Evolutionary conservation across 2,888 invertebrate species (phyloP), one percentile per base, ranked within the genome.

Genomic region (Drosophila mulleri): DNA sequence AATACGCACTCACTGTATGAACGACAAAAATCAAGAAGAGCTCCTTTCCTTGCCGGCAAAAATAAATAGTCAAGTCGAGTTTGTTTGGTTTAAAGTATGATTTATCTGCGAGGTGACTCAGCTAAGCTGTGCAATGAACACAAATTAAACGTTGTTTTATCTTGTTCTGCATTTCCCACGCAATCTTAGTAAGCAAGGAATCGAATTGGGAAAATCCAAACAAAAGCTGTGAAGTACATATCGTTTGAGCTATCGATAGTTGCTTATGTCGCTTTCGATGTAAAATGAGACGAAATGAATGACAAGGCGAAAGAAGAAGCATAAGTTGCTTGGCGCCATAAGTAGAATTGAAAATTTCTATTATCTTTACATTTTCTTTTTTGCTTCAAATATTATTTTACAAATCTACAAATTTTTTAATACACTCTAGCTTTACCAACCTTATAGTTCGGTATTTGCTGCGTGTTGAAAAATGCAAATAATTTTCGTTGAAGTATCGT

Each of bases 71-170:
- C 2, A 11, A 11, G 4, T 29, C 11, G 48, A 2, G 11, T n/a
- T 29, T n/a, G n/a, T 1, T n/a, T 2, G 1, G 3, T 7, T 18
- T 48, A 7, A 26, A 8, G 3, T 23, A 5, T 29, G 29, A 7
- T 1, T 32, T 12, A 2, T 5, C 11, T 5, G 4, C 2, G 1
- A 5, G 1, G 1, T 6, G 1, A 16, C 11, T n/a, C 2, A 16
- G 26, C 9, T 2, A 11, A 5, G n/a, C 6, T 14, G 8, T 29
- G 7, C 29, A 29, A 29, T 29, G 29, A 8, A 8, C 29, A 29
- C 29, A 29, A 7, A 29, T 29, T 29, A 29, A 29, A 12, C 7
- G 2, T 26, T 1, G 16, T 26, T 48, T n/a, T n/a, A 48, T 29
- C 32, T 29, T 29, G 29, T 29, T 29, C 7, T 8, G 7, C 29